A percentile compares a stretch with the other conserved stretches of the same genome.
Evolutionary conservation across 1,140 invertebrate genomes (phyloP).

Genomic region (Temnothorax nylanderi): DNA sequence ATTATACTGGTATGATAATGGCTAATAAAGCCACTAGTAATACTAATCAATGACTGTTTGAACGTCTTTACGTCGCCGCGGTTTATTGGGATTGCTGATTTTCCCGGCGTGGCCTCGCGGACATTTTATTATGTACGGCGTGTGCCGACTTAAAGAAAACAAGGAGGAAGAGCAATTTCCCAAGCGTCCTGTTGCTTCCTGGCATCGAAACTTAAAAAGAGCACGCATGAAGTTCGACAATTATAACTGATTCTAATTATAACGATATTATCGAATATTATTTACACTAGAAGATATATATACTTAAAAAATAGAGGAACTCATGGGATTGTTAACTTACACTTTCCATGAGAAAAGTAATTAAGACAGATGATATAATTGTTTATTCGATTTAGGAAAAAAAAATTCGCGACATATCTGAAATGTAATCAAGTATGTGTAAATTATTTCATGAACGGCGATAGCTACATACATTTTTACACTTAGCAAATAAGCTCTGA

Average conservation of each 20-base stretch:
- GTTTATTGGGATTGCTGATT: not conserved
- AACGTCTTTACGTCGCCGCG: not conserved
- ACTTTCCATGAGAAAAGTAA: not conserved
- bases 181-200: not conserved
- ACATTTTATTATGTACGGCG: not conserved
- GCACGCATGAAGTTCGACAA: not conserved
- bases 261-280: not conserved
- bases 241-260: not conserved
- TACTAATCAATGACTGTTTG: constrained; percentile 23
- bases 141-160: not conserved
- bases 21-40: constrained; percentile 1
- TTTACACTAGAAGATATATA: not conserved
- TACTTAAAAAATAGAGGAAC: not conserved
- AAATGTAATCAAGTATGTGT: not conserved
- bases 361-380: not conserved
- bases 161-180: not conserved
- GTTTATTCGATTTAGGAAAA: not conserved
- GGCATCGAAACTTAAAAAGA: not conserved
- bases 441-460: not conserved
- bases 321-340: not conserved
- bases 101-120: not conserved
- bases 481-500: not conserved
- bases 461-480: not conserved
- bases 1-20: not conserved
- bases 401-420: not conserved